phyloP scores from a whole-genome alignment of 2,113 vertebrate genomes.

The Telmatochromis bifrenatus region DNA sequence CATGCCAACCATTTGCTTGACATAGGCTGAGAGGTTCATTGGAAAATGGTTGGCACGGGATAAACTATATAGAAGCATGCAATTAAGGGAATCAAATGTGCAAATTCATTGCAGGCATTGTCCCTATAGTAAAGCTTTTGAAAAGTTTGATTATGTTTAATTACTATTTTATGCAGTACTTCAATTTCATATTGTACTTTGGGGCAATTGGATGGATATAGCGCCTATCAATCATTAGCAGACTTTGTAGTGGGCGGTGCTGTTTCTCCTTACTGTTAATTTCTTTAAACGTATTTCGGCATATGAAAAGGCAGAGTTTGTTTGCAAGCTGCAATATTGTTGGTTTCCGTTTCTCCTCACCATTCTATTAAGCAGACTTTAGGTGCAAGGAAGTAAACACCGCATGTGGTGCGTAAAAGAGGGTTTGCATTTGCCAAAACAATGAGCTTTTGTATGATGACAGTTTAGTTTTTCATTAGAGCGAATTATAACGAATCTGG shows the following conservation, averaged over 20 bases:
- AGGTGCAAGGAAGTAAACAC: neutral
- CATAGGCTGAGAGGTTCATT: neutral
- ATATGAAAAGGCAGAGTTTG: neutral
- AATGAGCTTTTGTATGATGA: neutral
- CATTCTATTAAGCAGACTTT: neutral
- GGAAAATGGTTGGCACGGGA: neutral
- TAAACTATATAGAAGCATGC: neutral
- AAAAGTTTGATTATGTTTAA: neutral
- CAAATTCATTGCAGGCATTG: neutral
- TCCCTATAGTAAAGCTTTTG: neutral
- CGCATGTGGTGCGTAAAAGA: rapidly evolving
- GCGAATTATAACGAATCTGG: rapidly evolving
- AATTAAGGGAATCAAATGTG: neutral
- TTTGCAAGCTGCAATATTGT: neutral
- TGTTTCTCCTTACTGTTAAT: neutral
- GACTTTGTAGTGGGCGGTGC: neutral
- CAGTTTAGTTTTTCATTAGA: neutral
- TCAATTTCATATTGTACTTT: neutral
- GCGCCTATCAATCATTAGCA: neutral
- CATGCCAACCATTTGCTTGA: neutral
- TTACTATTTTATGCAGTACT: neutral
- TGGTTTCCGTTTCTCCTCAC: neutral
- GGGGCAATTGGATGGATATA: neutral
- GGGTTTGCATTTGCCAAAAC: neutral
- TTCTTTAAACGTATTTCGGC: neutral